phyloP scores from a whole-genome alignment of 2,113 vertebrate species.

The Labrus mixtus region DNA sequence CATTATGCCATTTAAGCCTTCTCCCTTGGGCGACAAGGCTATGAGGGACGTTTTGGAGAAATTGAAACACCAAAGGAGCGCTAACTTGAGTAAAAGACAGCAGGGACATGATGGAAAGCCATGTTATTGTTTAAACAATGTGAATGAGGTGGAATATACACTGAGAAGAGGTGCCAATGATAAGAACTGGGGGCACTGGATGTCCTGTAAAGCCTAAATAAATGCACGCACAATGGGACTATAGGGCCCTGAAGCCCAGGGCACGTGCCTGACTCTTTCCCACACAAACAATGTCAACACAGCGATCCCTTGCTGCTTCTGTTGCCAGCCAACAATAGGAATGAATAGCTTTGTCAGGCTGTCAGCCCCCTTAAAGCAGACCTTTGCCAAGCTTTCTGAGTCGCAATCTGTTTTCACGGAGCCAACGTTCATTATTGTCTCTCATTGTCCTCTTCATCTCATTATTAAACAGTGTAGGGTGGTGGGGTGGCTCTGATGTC shows the following conservation, averaged over 20 bases:
- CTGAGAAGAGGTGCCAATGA: conserved; percentile 16
- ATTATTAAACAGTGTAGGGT: conserved; percentile 54
- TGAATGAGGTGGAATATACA: conserved; percentile 26
- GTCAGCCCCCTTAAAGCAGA: conserved; percentile 65
- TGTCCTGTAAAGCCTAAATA: conserved; percentile 40
- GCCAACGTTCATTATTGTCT: conserved; percentile 52
- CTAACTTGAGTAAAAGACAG: conserved; percentile 53
- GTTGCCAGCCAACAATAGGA: conserved; percentile 60
- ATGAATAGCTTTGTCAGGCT: conserved; percentile 65
- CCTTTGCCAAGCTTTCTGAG: conserved; percentile 63
- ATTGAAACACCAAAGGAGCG: conserved; percentile 52
- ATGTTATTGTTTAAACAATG: conserved; percentile 50
- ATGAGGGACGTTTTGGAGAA: conserved; percentile 43
- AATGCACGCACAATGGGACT: conserved; percentile 57
- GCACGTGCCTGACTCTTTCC: conserved; percentile 45
- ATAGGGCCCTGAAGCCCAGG: conserved; percentile 41
- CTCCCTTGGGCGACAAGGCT: conserved; percentile 13
- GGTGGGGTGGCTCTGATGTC: conserved; percentile 46
- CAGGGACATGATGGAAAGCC: conserved; percentile 32
- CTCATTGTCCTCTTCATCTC: conserved; percentile 66
- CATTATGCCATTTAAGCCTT: conserved; percentile 62
- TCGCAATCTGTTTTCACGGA: conserved; percentile 57
- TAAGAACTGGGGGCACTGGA: conserved; percentile 2
- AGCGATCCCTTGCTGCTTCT: conserved; percentile 49
- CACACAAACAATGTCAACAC: conserved; percentile 51